A percentile compares a stretch with the other conserved stretches of the same genome.
Evolutionary conservation across 2,113 vertebrate genomes (phyloP).

Genomic region (Hemicordylus capensis): DNA sequence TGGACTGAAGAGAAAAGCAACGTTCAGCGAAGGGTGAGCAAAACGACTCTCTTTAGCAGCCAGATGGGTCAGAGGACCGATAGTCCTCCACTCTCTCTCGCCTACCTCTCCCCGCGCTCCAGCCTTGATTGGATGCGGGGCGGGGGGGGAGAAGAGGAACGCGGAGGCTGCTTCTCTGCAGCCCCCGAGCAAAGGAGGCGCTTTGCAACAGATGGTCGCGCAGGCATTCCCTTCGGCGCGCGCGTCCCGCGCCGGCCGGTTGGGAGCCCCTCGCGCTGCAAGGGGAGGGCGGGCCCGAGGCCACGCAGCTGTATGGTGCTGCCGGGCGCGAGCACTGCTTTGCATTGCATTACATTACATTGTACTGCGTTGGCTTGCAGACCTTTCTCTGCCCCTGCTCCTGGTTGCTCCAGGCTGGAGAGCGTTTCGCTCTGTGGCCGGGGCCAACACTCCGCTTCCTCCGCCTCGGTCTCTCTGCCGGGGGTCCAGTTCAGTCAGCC

Average conservation of each 20-base stretch:
- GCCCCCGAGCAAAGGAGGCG: constrained; percentile 59
- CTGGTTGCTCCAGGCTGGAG: not conserved
- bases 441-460: not conserved
- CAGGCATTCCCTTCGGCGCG: constrained; percentile 34
- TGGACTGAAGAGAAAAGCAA: fast-evolving
- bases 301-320: constrained; percentile 40
- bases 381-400: fast-evolving
- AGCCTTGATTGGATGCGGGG: not conserved
- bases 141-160: not conserved
- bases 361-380: not conserved
- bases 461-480: not conserved
- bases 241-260: constrained; percentile 45
- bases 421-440: too few species aligned
- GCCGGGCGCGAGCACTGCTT: constrained; percentile 17
- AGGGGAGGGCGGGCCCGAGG: constrained; percentile 35
- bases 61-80: not conserved
- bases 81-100: not conserved
- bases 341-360: not conserved
- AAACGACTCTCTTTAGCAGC: not conserved
- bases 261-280: constrained; percentile 39
- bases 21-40: not conserved
- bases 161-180: not conserved
- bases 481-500: constrained; percentile 1
- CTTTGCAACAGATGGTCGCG: constrained; percentile 78
- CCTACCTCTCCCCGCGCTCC: not conserved